Percentiles rank a stretch among this genome's conserved stretches.
phyloP scores from a whole-genome alignment of 1,140 invertebrate species.

The Mya arenaria region DNA sequence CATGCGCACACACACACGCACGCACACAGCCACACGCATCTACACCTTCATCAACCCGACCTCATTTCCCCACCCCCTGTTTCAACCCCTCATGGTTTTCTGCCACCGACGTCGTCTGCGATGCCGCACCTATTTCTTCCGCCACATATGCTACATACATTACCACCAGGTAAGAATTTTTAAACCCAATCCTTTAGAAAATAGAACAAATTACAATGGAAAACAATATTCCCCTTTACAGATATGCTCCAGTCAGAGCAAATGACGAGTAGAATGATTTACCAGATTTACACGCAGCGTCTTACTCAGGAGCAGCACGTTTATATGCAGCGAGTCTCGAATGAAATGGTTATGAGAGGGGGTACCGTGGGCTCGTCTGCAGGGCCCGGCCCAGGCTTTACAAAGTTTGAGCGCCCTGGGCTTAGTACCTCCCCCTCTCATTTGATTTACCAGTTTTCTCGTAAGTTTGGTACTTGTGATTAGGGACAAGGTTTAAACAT shows the following conservation, averaged over 20 bases:
- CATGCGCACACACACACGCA: slow-evolving; percentile 92
- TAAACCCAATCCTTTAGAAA: too few species aligned
- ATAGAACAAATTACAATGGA: too few species aligned
- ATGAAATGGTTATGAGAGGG: slow-evolving; percentile 73
- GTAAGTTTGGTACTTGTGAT: slow-evolving; percentile 76
- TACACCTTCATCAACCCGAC: slow-evolving; percentile 89
- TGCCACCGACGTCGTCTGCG: slow-evolving; percentile 84
- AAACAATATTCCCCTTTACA: slow-evolving; percentile 70
- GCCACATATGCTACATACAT: slow-evolving; percentile 78
- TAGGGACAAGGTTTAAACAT: too few species aligned
- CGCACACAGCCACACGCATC: slow-evolving; percentile 88
- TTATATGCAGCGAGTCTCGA: slow-evolving; percentile 77
- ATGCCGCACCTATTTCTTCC: slow-evolving; percentile 83
- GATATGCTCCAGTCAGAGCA: slow-evolving; percentile 74
- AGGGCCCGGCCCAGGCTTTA: slow-evolving; percentile 8
- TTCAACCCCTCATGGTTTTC: slow-evolving; percentile 80
- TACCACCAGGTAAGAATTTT: slow-evolving; percentile 69
- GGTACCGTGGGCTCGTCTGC: slow-evolving; percentile 63
- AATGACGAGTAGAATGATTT: slow-evolving; percentile 77
- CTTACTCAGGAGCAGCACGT: slow-evolving; percentile 76
- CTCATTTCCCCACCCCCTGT: slow-evolving; percentile 89
- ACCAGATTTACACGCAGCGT: slow-evolving; percentile 78
- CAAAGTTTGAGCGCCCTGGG: slow-evolving; percentile 53
- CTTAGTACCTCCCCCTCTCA: slow-evolving; percentile 72
- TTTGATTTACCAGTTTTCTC: slow-evolving; percentile 79